phyloP scores from a whole-genome alignment of 1,140 invertebrate species.

The Drosophila ananassae region DNA sequence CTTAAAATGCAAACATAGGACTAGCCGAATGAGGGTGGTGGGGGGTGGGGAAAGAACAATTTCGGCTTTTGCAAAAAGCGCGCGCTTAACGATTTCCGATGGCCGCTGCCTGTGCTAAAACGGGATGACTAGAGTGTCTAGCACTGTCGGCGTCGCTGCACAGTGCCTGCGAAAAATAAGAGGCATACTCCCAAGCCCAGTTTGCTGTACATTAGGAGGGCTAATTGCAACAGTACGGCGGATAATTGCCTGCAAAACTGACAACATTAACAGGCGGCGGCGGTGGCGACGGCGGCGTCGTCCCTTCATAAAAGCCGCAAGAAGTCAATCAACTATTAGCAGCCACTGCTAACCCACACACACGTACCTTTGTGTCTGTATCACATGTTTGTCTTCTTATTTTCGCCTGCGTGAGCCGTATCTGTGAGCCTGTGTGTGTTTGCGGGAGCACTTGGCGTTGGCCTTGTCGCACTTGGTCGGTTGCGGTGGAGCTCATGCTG shows the following conservation, averaged over 20 bases:
- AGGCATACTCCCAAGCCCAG: slow-evolving; percentile 13
- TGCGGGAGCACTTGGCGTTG: slow-evolving; percentile 73
- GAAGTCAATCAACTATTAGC: slow-evolving; percentile 81
- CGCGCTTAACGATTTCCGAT: slow-evolving; percentile 53
- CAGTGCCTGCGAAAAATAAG: slow-evolving; percentile 60
- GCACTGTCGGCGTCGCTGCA: slow-evolving; percentile 37
- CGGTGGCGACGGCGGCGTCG: neutral
- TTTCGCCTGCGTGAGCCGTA: slow-evolving; percentile 65
- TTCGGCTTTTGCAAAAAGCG: slow-evolving; percentile 59
- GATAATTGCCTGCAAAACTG: slow-evolving; percentile 55
- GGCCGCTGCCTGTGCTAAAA: slow-evolving; percentile 60
- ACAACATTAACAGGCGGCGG: slow-evolving; percentile 46
- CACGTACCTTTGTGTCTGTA: slow-evolving; percentile 69
- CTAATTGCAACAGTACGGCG: slow-evolving; percentile 48
- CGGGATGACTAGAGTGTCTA: slow-evolving; percentile 64
- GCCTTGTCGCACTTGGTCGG: slow-evolving; percentile 80
- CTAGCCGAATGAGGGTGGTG: slow-evolving; percentile 7
- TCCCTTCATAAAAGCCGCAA: slow-evolving; percentile 35
- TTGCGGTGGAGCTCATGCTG: slow-evolving; percentile 57
- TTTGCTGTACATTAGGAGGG: slow-evolving; percentile 22
- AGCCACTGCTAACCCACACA: slow-evolving; percentile 48
- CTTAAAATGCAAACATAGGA: slow-evolving; percentile 44
- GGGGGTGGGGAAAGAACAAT: slow-evolving; percentile 12
- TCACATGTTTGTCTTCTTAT: slow-evolving; percentile 83
- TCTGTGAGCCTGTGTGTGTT: slow-evolving; percentile 43